phyloP scores from a whole-genome alignment of 2,797 vertebrate genomes.

The Sternotherus odoratus region DNA sequence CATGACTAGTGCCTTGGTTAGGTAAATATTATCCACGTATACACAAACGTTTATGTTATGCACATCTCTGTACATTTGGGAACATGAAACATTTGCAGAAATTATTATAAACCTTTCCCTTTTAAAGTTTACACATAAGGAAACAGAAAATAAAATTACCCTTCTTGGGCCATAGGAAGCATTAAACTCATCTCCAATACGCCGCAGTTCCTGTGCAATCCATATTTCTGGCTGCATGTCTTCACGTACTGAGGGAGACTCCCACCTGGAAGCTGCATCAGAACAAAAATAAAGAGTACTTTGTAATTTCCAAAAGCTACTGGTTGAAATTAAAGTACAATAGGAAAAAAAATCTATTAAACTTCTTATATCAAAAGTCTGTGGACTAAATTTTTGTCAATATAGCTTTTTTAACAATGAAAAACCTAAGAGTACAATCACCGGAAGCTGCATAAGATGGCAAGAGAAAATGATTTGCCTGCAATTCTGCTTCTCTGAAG shows the following conservation, averaged over 20 bases:
- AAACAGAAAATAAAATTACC: conserved; percentile 74
- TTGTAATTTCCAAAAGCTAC: background rate
- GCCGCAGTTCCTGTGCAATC: conserved; percentile 89
- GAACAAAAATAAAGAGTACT: background rate
- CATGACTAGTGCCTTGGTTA: background rate
- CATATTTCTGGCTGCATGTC: conserved; percentile 84
- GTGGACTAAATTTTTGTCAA: background rate
- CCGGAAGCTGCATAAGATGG: background rate
- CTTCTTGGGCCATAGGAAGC: conserved; percentile 79
- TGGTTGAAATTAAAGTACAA: background rate
- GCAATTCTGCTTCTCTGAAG: background rate
- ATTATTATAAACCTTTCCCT: conserved; percentile 30
- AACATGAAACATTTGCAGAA: background rate
- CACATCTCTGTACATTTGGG: background rate
- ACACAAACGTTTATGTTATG: background rate
- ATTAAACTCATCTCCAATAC: conserved; percentile 92
- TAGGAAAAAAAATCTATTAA: background rate
- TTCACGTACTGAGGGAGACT: conserved; percentile 74
- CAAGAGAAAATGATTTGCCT: background rate
- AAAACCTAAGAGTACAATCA: background rate
- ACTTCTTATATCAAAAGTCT: background rate
- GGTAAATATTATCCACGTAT: background rate
- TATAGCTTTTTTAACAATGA: background rate
- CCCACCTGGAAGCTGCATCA: conserved; percentile 76
- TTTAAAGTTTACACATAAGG: background rate